Base-by-base conservation (phyloP, 2,797 vertebrate species). In the Dallia pectoralis region DNA sequence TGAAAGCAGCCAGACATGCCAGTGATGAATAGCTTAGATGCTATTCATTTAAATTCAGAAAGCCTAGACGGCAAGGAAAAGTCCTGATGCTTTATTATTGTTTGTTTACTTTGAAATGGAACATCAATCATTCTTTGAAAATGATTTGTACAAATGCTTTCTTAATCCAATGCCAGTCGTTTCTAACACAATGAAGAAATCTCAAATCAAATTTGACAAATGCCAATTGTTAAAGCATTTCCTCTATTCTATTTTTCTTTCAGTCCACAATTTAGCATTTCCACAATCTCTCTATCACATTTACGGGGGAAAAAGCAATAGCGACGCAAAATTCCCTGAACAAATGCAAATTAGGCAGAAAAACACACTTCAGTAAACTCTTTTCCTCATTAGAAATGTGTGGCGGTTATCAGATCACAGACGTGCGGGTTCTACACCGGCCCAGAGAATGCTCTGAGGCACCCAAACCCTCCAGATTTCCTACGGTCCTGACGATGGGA, bases 391-490 rank as follows among this genome's bases (percentile, higher is more conserved):
- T 67, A 56, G 75, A 88, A 89, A 91, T 91, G 86, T 91, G 83
- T 87, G 79, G 79, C 81, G 84, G 91, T 90, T 91, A 91, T 92
- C 84, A 80, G 85, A 90, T 91, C 87, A 86, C 87, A 88, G 84
- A 76, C 76, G 62, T 73, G 70, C 68, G 72, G 30, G 15, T 36
- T 32, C 16, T 11, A 19, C 77, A 78, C 74, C 72, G 76, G 66
- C 30, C 48, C 47, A 76, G 75, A 72, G 75, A 75, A 33, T 64
- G 73, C 83, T 85, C 81, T 85, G 80, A 81, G 80, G 82, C 73
- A 70, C 22, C 75, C 69, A 74, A 49, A 59, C 36, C 40, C 44
- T 25, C 61, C 6, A 78, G 72, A 75, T 69, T 81, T 83, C 81
- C 79, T 65, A 75, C 84, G 69, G 84, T 56, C 53, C 67, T 80